phyloP scores from a whole-genome alignment of 2,113 vertebrate species.

The Onychorhynchus coronatus region DNA sequence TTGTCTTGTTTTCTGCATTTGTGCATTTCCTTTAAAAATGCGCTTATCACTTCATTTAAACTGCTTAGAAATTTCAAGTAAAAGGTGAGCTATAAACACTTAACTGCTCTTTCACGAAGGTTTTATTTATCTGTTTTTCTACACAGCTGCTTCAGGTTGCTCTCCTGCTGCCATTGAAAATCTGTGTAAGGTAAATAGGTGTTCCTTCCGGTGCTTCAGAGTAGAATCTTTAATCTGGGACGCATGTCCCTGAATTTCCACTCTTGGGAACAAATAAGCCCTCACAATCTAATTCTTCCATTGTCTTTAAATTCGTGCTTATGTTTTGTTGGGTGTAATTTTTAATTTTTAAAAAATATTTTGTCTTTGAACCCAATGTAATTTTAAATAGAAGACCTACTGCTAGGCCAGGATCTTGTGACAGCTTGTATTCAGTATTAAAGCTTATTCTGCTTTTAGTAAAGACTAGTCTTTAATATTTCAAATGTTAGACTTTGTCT shows the following conservation, averaged over 20 bases:
- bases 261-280: not conserved
- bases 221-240: not conserved
- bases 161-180: not conserved
- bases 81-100: not conserved
- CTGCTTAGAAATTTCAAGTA: not conserved
- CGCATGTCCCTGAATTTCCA: not conserved
- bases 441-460: not conserved
- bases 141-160: not conserved
- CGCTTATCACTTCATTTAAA: not conserved
- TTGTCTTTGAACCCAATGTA: not conserved
- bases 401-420: not conserved
- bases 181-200: not conserved
- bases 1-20: not conserved
- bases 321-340: not conserved
- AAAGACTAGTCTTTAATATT: not conserved
- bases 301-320: not conserved
- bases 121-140: not conserved
- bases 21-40: not conserved
- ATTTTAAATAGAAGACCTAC: not conserved
- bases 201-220: not conserved
- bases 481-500: not conserved
- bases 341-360: not conserved
- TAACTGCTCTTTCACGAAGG: not conserved
- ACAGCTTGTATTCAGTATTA: not conserved
- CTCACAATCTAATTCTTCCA: not conserved